Conservation (phyloP, 2,888 invertebrate species). For the Cotesia congregata region DNA sequence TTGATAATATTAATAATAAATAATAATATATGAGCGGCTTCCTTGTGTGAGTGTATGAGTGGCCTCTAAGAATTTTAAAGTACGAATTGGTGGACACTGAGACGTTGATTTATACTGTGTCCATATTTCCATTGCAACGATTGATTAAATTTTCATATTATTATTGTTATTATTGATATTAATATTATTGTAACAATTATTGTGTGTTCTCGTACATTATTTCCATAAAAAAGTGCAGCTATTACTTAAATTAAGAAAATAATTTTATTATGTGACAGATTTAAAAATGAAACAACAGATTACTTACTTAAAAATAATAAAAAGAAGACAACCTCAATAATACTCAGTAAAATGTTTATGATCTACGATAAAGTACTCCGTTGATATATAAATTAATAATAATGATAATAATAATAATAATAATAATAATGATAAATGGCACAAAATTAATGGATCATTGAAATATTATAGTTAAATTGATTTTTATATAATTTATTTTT, state of each 20-base stretch:
- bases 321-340: not conserved
- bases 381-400: not conserved
- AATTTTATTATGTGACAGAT: not conserved
- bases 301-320: not conserved
- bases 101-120: constrained; percentile 4
- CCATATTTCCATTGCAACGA: constrained; percentile 24
- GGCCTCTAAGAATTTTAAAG: constrained; percentile 22
- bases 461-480: not conserved
- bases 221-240: constrained; percentile 40
- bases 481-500: constrained; percentile 16
- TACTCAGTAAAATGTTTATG: not conserved
- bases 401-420: not conserved
- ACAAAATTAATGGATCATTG: not conserved
- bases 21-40: constrained; percentile 22
- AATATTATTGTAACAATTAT: not conserved
- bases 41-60: constrained; percentile 5
- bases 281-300: not conserved
- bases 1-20: too few relatives aligned
- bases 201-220: constrained; percentile 18
- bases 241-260: constrained; percentile 50
- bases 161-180: too few relatives aligned
- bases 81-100: constrained; percentile 2
- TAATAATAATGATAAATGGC: not conserved
- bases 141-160: not conserved
- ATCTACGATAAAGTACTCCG: not conserved